Conservation (phyloP, 1,140 invertebrate genomes). For the Temnothorax curvispinosus region DNA sequence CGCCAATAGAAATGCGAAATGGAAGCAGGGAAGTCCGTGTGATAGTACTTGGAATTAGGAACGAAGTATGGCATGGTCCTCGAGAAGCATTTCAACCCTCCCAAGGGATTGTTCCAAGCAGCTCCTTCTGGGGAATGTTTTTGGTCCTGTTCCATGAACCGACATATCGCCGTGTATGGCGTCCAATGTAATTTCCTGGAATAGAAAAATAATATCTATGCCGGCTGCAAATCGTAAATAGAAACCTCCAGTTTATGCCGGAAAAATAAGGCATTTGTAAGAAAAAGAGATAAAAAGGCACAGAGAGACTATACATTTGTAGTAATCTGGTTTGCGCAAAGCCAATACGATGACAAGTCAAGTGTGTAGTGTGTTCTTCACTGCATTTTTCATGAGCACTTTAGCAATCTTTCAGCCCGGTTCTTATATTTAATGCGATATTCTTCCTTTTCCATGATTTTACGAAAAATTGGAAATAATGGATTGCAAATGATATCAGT, state of each 20-base stretch:
- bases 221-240: slow-evolving; percentile 11
- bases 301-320: neutral
- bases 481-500: neutral
- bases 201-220: slow-evolving; percentile 66
- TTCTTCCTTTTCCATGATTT: slow-evolving; percentile 23
- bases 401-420: neutral
- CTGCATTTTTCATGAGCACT: slow-evolving; percentile 2
- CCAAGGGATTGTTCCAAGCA: slow-evolving; percentile 70
- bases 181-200: slow-evolving; percentile 66
- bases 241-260: neutral
- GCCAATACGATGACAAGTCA: slow-evolving; percentile 22
- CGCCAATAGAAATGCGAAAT: slow-evolving; percentile 67
- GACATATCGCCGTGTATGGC: slow-evolving; percentile 56
- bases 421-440: slow-evolving; percentile 2
- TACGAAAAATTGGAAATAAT: slow-evolving; percentile 1
- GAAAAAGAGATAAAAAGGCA: neutral
- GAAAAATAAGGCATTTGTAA: slow-evolving; percentile 2
- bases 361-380: slow-evolving; percentile 6
- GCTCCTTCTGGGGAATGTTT: slow-evolving; percentile 66
- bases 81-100: slow-evolving; percentile 73
- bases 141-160: slow-evolving; percentile 35
- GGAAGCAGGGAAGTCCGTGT: slow-evolving; percentile 70
- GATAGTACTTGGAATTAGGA: slow-evolving; percentile 71
- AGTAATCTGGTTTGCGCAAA: slow-evolving; percentile 37
- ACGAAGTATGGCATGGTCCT: slow-evolving; percentile 31